A percentile compares a stretch with the other conserved stretches of the same genome.
Evolutionary conservation across 2,888 invertebrate species (phyloP).

Genomic region (Troilus luridus): DNA sequence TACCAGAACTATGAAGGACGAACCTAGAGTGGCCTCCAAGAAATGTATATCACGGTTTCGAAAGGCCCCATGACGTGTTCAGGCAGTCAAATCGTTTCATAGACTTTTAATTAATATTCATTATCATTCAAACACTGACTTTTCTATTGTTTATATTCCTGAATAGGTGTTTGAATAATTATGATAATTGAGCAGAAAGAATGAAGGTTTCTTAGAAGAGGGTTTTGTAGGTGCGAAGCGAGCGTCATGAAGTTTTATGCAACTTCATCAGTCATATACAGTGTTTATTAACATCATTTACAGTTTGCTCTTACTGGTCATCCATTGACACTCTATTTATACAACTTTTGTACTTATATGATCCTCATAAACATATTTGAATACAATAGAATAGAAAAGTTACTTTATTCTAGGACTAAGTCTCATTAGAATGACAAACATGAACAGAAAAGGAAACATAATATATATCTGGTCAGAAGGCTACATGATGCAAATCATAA

Average conservation of each 20-base stretch:
- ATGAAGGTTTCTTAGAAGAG: not conserved
- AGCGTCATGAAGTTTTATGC: not conserved
- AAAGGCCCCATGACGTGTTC: not conserved
- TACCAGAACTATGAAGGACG: not conserved
- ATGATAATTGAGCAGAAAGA: not conserved
- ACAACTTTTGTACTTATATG: no score
- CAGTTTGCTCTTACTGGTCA: no score
- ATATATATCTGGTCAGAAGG: no score
- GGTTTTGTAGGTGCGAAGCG: not conserved
- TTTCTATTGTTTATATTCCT: not conserved
- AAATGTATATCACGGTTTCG: not conserved
- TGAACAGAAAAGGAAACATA: no score
- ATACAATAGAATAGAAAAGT: no score
- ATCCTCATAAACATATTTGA: no score
- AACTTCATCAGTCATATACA: not conserved
- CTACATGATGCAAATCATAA: no score
- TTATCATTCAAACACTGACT: not conserved
- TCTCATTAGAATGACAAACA: no score
- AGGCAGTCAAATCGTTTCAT: not conserved
- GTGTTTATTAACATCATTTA: no score
- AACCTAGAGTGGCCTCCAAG: not conserved
- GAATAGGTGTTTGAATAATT: not conserved
- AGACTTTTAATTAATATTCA: slow-evolving; percentile 26
- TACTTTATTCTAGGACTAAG: no score
- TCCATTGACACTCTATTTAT: no score